phyloP scores from a whole-genome alignment of 2,113 vertebrate species.

The Pelmatolapia mariae region DNA sequence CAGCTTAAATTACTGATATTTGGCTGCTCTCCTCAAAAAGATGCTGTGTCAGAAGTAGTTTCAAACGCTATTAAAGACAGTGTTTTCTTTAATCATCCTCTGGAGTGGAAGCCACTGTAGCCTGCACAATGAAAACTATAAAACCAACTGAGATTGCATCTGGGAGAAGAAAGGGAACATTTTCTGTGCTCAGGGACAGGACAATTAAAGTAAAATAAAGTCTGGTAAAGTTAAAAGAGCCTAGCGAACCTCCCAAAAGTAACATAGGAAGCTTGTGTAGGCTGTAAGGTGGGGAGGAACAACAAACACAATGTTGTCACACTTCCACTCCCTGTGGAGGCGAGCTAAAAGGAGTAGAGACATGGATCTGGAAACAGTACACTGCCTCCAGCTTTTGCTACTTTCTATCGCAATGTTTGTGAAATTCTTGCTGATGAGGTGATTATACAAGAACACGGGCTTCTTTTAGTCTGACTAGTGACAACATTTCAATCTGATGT shows the following conservation, averaged over 20 bases:
- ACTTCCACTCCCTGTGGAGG: slow-evolving; percentile 54
- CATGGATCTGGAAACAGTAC: slow-evolving; percentile 46
- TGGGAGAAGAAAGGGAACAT: slow-evolving; percentile 24
- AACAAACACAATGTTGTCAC: slow-evolving; percentile 60
- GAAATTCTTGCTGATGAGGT: slow-evolving; percentile 61
- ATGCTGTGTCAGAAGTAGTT: neutral
- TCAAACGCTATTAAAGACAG: slow-evolving; percentile 1
- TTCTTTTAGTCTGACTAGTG: slow-evolving; percentile 25
- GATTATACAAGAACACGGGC: slow-evolving; percentile 34
- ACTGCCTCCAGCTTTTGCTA: slow-evolving; percentile 44
- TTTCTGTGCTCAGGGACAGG: slow-evolving; percentile 44
- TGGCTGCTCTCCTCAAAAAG: neutral
- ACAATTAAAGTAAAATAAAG: slow-evolving; percentile 71
- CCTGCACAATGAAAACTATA: slow-evolving; percentile 16
- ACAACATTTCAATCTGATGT: slow-evolving; percentile 2
- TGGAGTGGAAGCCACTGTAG: slow-evolving; percentile 9
- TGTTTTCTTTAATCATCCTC: slow-evolving; percentile 38
- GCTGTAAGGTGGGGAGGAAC: slow-evolving; percentile 54
- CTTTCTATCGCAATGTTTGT: slow-evolving; percentile 41
- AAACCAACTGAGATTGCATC: slow-evolving; percentile 48
- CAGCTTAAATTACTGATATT: neutral
- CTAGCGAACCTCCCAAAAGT: slow-evolving; percentile 46
- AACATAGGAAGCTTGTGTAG: slow-evolving; percentile 40
- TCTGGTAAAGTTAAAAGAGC: slow-evolving; percentile 58
- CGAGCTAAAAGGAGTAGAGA: slow-evolving; percentile 32